Conservation (phyloP, 1,140 invertebrate species). For the Solenopsis fugax region DNA sequence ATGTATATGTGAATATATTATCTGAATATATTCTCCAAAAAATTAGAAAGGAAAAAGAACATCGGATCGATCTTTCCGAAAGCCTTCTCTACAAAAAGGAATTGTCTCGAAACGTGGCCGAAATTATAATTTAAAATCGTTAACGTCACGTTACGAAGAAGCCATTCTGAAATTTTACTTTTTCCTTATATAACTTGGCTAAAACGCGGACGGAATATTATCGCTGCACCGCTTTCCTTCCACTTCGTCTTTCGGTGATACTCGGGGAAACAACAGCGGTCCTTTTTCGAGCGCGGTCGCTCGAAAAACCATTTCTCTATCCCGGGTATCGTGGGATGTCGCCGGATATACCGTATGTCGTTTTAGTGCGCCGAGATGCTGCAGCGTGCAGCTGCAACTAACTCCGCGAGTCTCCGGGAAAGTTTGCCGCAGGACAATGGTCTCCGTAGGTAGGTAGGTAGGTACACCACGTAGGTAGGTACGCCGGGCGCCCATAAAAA, state of each 20-base stretch:
- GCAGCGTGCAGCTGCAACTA: constrained; percentile 25
- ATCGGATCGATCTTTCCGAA: constrained; percentile 12
- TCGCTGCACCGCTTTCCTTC: neutral
- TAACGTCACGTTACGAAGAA: neutral
- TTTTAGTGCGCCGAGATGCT: neutral
- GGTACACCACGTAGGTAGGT: constrained; percentile 8
- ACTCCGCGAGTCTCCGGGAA: constrained; percentile 29
- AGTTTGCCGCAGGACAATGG: constrained; percentile 60
- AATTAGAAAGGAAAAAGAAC: neutral
- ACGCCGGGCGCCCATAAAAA: constrained; percentile 33
- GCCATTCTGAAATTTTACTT: neutral
- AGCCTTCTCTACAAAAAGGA: neutral
- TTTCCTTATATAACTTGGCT: neutral
- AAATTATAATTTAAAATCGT: constrained; percentile 17
- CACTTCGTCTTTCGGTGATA: neutral
- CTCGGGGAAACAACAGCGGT: neutral
- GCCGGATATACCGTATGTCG: constrained; percentile 10
- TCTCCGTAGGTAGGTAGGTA: constrained; percentile 27
- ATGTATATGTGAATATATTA: neutral
- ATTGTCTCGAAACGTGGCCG: constrained; percentile 13
- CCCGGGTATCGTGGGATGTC: neutral
- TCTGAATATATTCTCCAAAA: neutral
- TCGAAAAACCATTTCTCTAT: constrained; percentile 13
- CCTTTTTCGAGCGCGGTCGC: neutral
- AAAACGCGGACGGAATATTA: constrained; percentile 14